Evolutionary conservation across 2,113 vertebrate genomes (phyloP).

Genomic region (Psilopsiagon aurifrons): DNA sequence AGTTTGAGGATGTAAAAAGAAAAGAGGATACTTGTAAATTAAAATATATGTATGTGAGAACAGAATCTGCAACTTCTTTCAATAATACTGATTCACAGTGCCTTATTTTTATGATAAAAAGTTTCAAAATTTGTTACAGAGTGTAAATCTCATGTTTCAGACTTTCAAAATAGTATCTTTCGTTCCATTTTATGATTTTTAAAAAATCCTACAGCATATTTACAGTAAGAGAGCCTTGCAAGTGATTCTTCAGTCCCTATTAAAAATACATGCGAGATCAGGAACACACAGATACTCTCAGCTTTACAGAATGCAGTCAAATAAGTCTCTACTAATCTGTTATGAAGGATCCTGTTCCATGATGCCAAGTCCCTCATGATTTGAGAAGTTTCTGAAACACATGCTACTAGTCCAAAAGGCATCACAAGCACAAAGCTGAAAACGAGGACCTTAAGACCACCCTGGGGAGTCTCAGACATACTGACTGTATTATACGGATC

Average conservation of each 20-base stretch:
- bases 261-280: slow-evolving; percentile 8
- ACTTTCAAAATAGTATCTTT: background rate
- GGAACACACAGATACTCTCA: background rate
- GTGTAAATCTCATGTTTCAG: background rate
- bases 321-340: background rate
- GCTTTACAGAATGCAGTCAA: slow-evolving; percentile 5
- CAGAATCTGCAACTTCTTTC: background rate
- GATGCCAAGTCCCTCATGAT: background rate
- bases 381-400: slow-evolving; percentile 3
- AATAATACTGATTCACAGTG: background rate
- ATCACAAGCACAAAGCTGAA: background rate
- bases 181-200: background rate
- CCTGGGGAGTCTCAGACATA: background rate
- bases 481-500: background rate
- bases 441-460: background rate
- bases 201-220: background rate
- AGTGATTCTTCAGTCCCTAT: background rate
- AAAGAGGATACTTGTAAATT: background rate
- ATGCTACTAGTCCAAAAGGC: background rate
- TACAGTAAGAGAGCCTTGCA: background rate
- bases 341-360: background rate
- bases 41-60: background rate
- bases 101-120: background rate
- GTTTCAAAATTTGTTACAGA: background rate
- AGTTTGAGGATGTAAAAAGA: background rate